Evolutionary conservation across 2,888 invertebrate species (phyloP).

Genomic region (Fragum sueziense): DNA sequence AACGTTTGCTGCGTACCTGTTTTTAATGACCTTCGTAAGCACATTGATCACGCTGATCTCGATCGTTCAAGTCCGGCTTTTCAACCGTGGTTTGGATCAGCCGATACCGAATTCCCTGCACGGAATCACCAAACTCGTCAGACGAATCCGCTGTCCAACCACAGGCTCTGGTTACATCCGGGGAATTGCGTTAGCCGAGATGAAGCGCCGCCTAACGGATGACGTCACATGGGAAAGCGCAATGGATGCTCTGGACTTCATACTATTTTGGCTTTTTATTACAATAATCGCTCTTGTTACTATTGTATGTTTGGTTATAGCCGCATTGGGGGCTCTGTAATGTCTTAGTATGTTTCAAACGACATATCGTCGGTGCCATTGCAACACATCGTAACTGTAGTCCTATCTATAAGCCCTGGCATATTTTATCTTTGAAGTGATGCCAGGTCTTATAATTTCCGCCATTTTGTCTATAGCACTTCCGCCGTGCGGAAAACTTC

Average conservation of each 20-base stretch:
- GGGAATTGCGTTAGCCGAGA: constrained; percentile 44
- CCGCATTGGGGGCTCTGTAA: constrained; percentile 19
- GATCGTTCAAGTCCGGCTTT: constrained; percentile 45
- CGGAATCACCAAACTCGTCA: constrained; percentile 40
- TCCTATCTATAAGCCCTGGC: no score
- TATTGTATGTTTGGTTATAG: constrained; percentile 35
- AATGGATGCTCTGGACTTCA: constrained; percentile 26
- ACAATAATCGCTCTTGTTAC: constrained; percentile 32
- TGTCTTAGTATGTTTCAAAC: no score
- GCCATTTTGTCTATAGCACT: no score
- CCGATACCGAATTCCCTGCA: constrained; percentile 45
- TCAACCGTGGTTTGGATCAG: constrained; percentile 32
- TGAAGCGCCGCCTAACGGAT: constrained; percentile 37
- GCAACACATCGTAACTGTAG: no score
- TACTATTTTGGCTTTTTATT: constrained; percentile 38
- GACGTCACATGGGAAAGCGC: constrained; percentile 37
- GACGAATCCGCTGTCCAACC: constrained; percentile 35
- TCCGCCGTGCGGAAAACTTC: no score
- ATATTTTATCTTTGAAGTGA: no score
- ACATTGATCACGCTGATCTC: constrained; percentile 49
- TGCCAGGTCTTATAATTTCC: no score
- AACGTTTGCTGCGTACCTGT: constrained; percentile 50
- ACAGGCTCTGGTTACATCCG: constrained; percentile 38
- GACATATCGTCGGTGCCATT: no score
- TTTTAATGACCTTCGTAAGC: constrained; percentile 54